These are phyloP conservation scores for Epistrophella euchroma DNA, from an alignment of 2,888 invertebrate species.

Conservation along the genomic window DNA sequence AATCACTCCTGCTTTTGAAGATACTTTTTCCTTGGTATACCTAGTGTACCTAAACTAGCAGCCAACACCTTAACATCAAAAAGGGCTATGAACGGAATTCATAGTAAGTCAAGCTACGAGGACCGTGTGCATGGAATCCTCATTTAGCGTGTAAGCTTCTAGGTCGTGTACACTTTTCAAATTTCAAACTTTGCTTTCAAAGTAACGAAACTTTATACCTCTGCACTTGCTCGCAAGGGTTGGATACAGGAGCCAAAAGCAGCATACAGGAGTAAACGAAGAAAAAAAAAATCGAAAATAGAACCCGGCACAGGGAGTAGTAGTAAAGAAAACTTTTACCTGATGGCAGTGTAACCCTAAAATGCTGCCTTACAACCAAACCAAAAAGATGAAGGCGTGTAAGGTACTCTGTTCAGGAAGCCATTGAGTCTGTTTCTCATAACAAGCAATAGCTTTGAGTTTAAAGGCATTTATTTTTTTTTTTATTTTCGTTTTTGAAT, in stretches of 20 bases:
- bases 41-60: neutral
- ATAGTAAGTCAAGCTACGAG: conserved; percentile 18
- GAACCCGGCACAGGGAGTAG: conserved; percentile 2
- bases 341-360: conserved; percentile 45
- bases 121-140: conserved; percentile 21
- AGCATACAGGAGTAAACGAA: neutral
- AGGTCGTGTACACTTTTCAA: conserved; percentile 52
- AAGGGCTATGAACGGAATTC: conserved; percentile 30
- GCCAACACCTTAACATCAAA: conserved; percentile 8
- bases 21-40: conserved; percentile 1
- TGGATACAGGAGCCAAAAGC: conserved; percentile 18
- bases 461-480: neutral
- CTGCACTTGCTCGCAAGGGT: conserved; percentile 13
- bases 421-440: conserved; percentile 60
- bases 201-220: conserved; percentile 60
- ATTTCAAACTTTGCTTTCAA: conserved; percentile 61
- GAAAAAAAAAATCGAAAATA: conserved; percentile 3
- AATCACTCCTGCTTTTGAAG: conserved; percentile 24
- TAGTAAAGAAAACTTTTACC: conserved; percentile 54
- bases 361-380: conserved; percentile 54
- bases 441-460: conserved; percentile 50
- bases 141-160: conserved; percentile 43
- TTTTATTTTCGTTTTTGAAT: conserved; percentile 20
- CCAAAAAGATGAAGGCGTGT: conserved; percentile 44
- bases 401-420: conserved; percentile 44